Evolutionary conservation across 2,797 vertebrate species (phyloP).

Genomic region (Gephyroberyx darwinii): DNA sequence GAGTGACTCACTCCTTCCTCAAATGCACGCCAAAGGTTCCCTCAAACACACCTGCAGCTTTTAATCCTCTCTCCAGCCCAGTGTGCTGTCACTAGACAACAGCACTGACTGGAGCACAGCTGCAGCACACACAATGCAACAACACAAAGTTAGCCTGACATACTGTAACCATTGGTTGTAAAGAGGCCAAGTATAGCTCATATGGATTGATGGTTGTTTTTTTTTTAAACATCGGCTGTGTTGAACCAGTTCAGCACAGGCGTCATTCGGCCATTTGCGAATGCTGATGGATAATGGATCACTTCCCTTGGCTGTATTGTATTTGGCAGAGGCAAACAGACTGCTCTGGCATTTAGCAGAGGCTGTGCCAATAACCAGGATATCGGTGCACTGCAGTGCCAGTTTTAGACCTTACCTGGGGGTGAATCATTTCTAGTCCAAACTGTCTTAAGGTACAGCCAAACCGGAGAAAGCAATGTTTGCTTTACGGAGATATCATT

Average conservation of each 20-base stretch:
- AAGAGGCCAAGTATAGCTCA: slow-evolving; percentile 33
- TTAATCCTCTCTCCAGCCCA: slow-evolving; percentile 69
- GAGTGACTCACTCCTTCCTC: slow-evolving; percentile 84
- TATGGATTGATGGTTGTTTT: slow-evolving; percentile 14
- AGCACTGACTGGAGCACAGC: slow-evolving; percentile 62
- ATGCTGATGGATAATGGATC: slow-evolving; percentile 14
- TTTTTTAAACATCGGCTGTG: slow-evolving; percentile 19
- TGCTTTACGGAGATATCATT: slow-evolving; percentile 33
- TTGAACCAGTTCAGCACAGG: background rate
- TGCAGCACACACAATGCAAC: slow-evolving; percentile 56
- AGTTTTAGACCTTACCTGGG: slow-evolving; percentile 27
- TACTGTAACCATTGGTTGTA: slow-evolving; percentile 12
- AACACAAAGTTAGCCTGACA: slow-evolving; percentile 44
- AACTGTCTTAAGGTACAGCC: slow-evolving; percentile 5
- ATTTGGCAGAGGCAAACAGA: slow-evolving; percentile 4
- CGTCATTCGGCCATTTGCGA: slow-evolving; percentile 9
- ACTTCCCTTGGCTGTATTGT: background rate
- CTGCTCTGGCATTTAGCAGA: slow-evolving; percentile 1
- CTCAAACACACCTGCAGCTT: slow-evolving; percentile 81
- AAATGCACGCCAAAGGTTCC: slow-evolving; percentile 71
- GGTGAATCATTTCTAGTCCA: slow-evolving; percentile 20
- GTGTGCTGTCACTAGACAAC: slow-evolving; percentile 68
- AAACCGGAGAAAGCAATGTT: slow-evolving; percentile 31
- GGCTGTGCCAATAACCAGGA: background rate
- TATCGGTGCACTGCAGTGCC: background rate